Evolutionary conservation across 1,140 invertebrate genomes (phyloP), one percentile per base, ranked within the genome.

Genomic region (Drosophila tropicalis): DNA sequence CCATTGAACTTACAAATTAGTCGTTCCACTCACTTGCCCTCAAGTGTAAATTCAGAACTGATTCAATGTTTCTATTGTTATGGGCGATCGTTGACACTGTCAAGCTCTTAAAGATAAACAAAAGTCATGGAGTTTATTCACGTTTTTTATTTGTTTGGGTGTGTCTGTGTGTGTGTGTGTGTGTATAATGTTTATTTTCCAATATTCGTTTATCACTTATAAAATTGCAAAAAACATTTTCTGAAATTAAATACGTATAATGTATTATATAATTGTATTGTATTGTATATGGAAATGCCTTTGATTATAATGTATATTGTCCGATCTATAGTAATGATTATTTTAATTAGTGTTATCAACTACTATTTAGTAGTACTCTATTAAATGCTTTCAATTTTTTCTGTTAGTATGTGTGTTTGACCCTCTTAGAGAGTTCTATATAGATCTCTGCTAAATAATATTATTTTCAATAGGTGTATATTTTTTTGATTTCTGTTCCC

Each of bases 281-380:
- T 61, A n/a, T 68, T 36, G 12, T 39, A 13, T 39, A 39, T 39
- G 12, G 10, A 36, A 22, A 72, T 83, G 62, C 41, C 55, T 87
- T 89, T 87, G 84, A 82, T 89, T 87, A 87, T 65, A 5, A 55
- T 79, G 57, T 89, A 87, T 87, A 89, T 89, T 87, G 83, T 87
- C 83, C 65, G 41, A 74, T 87, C 79, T 87, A 83, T 87, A 79
- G 82, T 87, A 57, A 62, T 75, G 71, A 58, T 78, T 78, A 62
- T 55, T 78, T 70, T 66, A 58, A 36, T 36, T 58, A 36, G 56
- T 58, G 39, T 56, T 78, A 56, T 61, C 61, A 62, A 81, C 36
- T 78, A 67, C 7, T n/a, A 62, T 13, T 64, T 76, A 69, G 29
- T 29, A 29, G 29, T 29, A 29, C 0, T 6, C 29, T 5, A 29